phyloP scores from a whole-genome alignment of 2,113 vertebrate species.

The Condylura cristata region DNA sequence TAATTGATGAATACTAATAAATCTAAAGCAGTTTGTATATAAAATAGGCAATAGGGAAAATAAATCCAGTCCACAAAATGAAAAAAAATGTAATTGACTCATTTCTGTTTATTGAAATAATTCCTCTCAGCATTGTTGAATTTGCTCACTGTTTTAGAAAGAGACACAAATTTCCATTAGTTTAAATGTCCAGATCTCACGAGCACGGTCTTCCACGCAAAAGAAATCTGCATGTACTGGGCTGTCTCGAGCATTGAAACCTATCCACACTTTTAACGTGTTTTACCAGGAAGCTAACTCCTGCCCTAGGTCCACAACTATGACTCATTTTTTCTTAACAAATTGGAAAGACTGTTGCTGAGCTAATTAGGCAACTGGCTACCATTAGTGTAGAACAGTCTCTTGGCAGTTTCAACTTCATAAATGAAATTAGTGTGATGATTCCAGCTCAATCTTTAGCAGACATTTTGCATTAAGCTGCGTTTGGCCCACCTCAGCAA shows the following conservation, averaged over 20 bases:
- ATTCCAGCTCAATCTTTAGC: slow-evolving; percentile 68
- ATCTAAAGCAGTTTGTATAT: neutral
- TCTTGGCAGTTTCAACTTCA: slow-evolving; percentile 70
- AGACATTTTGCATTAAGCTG: slow-evolving; percentile 58
- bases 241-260: neutral
- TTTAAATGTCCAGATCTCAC: neutral
- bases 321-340: slow-evolving; percentile 49
- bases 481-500: slow-evolving; percentile 60
- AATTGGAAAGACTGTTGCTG: slow-evolving; percentile 45
- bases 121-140: neutral
- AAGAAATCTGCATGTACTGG: neutral
- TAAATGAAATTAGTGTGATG: slow-evolving; percentile 68
- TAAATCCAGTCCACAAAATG: neutral
- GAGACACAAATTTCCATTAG: neutral
- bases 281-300: slow-evolving; percentile 57
- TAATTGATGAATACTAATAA: neutral
- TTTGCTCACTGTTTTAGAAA: neutral
- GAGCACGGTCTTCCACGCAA: neutral
- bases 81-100: neutral
- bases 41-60: neutral
- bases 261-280: neutral
- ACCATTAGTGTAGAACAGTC: slow-evolving; percentile 61
- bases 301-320: slow-evolving; percentile 42
- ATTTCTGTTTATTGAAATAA: neutral
- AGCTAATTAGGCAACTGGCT: slow-evolving; percentile 67